Evolutionary conservation across 2,888 invertebrate species (phyloP), one percentile per base, ranked within the genome.

Genomic region (Cactoblastis cactorum): DNA sequence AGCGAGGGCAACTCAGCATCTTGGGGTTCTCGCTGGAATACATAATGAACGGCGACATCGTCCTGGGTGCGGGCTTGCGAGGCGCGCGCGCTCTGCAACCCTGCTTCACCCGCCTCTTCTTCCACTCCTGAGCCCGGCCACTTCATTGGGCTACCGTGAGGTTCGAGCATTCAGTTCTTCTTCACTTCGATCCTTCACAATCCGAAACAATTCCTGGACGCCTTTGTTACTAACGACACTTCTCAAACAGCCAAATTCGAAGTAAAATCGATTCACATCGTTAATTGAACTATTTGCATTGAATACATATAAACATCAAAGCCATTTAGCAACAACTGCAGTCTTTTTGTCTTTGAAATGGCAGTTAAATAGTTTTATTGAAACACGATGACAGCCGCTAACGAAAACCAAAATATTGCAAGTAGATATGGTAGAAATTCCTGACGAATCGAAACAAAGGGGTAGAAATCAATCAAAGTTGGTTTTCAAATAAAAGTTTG

Each of bases 21-120:
- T 60, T 94, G 93, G 61, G 95, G 94, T 57, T 94, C 94, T 53
- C 86, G 77, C 65, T 96, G 96, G 80, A 96, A 98, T 63, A 97
- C 96, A 83, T 98, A 98, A 71, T 97, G 96, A 64, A 97, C 97
- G 80, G 95, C 94, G 58, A 96, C 96, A 91, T 97, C 97, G 83
- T 97, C 97, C 59, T 86, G 86, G 62, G 94, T 90, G 71, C 94
- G 93, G 83, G 91, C 92, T 81, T 92, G 94, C 74, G 91, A 92
- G 80, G 88, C 91, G 83, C 92, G 91, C 73, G 92, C 92, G 91
- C 91, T 93, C 81, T 88, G 88, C 70, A 87, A 70, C 59, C 80
- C 82, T 59, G 85, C 82, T 72, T 89, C 89, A 57, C 86, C 89
- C 79, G 79, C 78, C 91, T 92, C 88, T 91, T 93, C 93, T 85